A percentile compares a stretch with the other conserved stretches of the same genome.
phyloP scores from a whole-genome alignment of 2,113 vertebrate species.

The Pollimyrus isidori region DNA sequence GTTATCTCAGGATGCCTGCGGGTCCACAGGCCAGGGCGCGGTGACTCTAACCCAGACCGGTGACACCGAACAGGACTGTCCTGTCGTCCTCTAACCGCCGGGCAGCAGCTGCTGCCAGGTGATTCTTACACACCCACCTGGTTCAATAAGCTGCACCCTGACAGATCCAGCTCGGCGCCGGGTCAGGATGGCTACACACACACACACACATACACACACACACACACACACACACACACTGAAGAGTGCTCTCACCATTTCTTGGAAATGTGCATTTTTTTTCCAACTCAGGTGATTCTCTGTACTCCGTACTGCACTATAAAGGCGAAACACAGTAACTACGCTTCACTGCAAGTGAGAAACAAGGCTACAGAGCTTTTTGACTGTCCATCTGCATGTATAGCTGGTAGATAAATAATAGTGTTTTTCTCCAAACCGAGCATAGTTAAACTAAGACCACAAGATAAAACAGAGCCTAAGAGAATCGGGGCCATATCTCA shows the following conservation, averaged over 20 bases:
- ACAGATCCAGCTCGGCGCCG: not conserved
- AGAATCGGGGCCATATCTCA: not conserved
- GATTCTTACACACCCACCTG: not conserved
- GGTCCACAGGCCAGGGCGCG: not conserved
- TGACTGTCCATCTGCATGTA: not conserved
- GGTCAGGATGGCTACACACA: not conserved
- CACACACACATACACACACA: not conserved
- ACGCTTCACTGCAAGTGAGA: not conserved
- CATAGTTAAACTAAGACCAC: not conserved
- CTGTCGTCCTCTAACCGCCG: not conserved
- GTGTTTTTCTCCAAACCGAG: not conserved
- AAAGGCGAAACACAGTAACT: not conserved
- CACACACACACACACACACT: not conserved
- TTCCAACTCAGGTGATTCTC: not conserved
- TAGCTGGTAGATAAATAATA: not conserved
- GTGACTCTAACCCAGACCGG: not conserved
- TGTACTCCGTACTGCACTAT: not conserved
- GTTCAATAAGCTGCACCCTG: constrained; percentile 1
- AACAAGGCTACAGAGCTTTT: not conserved
- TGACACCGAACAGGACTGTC: not conserved
- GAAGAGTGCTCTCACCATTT: not conserved
- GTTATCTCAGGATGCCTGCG: not conserved
- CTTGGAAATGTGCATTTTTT: not conserved
- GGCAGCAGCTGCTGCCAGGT: not conserved
- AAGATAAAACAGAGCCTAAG: not conserved